These are phyloP conservation scores for Mormoops blainvillei DNA, from an alignment of 2,113 vertebrate genomes.

Conservation along the genomic window DNA sequence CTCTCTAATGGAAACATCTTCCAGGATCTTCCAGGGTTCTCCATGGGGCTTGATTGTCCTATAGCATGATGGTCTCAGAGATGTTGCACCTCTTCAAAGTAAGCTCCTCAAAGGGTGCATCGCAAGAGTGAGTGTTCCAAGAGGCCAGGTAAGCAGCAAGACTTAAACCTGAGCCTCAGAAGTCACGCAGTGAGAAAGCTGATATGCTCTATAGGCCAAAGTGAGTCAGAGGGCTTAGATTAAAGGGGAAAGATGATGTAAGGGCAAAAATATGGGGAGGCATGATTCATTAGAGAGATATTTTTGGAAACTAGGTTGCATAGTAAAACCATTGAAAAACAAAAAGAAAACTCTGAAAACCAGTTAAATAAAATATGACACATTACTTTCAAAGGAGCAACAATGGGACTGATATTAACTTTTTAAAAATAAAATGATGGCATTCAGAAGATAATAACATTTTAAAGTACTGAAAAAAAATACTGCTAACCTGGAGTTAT, in stretches of 20 bases:
- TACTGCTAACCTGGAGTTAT: not conserved
- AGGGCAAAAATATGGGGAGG: not conserved
- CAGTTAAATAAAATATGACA: not conserved
- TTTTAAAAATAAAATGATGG: slow-evolving; percentile 26
- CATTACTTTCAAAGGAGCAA: not conserved
- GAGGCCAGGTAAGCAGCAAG: not conserved
- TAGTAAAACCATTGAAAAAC: not conserved
- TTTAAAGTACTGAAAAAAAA: slow-evolving; percentile 13
- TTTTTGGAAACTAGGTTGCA: not conserved
- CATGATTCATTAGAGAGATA: not conserved
- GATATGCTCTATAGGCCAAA: not conserved
- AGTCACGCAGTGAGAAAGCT: not conserved
- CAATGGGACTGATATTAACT: not conserved
- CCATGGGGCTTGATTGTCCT: not conserved
- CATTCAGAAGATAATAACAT: not conserved
- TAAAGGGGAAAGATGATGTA: not conserved
- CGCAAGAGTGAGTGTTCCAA: not conserved
- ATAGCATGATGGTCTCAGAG: not conserved
- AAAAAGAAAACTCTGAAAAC: slow-evolving; percentile 16
- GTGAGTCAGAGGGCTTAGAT: not conserved
- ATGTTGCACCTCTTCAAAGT: not conserved
- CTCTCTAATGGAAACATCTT: not conserved
- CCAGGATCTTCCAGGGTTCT: not conserved
- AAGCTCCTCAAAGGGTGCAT: not conserved
- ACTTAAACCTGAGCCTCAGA: not conserved